These are phyloP conservation scores for Brachystomella parvula DNA, from an alignment of 1,140 invertebrate genomes.

Conservation along the genomic window DNA sequence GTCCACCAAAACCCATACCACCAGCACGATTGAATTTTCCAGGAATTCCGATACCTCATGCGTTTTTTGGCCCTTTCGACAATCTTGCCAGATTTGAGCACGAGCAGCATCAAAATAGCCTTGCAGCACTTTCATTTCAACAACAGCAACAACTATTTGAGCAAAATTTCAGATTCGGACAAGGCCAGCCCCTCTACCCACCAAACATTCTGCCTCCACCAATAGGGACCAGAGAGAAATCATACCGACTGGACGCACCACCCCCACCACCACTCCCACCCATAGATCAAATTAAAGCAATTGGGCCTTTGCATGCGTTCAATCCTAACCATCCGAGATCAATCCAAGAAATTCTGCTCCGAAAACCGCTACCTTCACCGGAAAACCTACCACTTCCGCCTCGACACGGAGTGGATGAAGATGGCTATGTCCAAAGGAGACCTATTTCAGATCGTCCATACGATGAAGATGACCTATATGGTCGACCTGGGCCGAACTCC, in stretches of 20 bases:
- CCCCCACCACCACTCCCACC: not conserved
- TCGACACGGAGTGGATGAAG: not conserved
- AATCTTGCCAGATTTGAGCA: not conserved
- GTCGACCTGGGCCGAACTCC: not conserved
- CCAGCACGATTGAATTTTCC: not conserved
- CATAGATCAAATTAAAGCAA: not conserved
- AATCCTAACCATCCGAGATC: conserved; percentile 1
- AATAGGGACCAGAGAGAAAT: too few species aligned
- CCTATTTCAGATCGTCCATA: too few species aligned
- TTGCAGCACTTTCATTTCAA: not conserved
- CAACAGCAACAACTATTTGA: not conserved
- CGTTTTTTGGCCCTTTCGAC: too few species aligned
- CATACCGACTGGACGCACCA: not conserved
- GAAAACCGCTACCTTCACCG: not conserved
- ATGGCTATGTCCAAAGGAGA: too few species aligned
- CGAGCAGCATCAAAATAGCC: not conserved
- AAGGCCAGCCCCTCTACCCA: not conserved
- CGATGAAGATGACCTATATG: too few species aligned
- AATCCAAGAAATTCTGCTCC: not conserved
- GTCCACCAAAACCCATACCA: too few species aligned
- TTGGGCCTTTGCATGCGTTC: not conserved
- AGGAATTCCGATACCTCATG: not conserved
- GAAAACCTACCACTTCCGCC: not conserved
- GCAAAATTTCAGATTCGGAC: not conserved
- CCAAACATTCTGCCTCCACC: not conserved